Evolutionary conservation across 2,797 vertebrate species (phyloP).

Genomic region (Sebastes minor): DNA sequence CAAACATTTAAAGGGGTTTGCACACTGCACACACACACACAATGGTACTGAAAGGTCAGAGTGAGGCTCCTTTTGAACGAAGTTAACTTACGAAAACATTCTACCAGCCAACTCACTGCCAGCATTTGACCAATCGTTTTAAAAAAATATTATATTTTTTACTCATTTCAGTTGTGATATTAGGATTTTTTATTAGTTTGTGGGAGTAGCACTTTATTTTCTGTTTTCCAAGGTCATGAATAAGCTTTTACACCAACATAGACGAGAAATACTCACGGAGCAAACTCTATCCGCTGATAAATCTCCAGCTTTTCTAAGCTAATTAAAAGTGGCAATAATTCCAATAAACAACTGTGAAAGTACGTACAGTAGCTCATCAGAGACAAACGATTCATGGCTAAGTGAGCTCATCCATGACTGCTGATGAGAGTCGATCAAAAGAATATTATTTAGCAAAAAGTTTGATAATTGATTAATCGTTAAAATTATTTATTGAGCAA

Average conservation of each 20-base stretch:
- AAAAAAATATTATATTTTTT: neutral
- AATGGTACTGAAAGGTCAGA: constrained; percentile 40
- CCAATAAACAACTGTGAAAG: neutral
- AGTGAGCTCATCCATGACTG: too few relatives aligned
- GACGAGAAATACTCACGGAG: too few relatives aligned
- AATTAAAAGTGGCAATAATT: neutral
- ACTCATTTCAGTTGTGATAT: neutral
- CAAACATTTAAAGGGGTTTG: neutral
- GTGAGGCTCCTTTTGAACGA: neutral
- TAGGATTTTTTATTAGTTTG: neutral
- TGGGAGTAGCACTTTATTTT: neutral
- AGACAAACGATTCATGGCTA: too few relatives aligned
- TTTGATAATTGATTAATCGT: too few relatives aligned
- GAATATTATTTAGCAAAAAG: fast-evolving
- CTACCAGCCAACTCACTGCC: neutral
- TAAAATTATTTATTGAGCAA: neutral
- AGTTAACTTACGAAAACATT: neutral
- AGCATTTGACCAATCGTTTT: neutral
- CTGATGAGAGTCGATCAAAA: too few relatives aligned
- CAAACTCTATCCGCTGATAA: neutral
- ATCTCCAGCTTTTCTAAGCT: neutral
- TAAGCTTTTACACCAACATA: too few relatives aligned
- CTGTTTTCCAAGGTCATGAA: too few relatives aligned
- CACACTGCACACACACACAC: neutral
- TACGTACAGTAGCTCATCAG: neutral